Base-by-base conservation (phyloP, 2,113 vertebrate species). In the Callopanchax toddi region DNA sequence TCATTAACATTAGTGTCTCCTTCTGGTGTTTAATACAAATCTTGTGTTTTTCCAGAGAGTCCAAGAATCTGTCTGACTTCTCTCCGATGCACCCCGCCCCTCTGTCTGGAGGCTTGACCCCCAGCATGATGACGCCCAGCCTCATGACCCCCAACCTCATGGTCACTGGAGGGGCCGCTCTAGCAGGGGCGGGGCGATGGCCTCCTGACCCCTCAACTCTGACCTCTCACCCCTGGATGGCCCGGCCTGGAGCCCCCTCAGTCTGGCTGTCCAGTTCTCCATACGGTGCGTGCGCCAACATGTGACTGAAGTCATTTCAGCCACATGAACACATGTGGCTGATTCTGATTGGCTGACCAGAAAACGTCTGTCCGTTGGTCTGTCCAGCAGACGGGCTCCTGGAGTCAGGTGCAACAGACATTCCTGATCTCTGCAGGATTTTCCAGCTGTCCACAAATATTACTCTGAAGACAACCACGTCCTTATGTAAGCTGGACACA, bases 151-250 rank as follows among this genome's bases (percentile, higher is more conserved):
- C 96, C 59, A 99, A 99, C 87, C 96, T 98, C n/a, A 94, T 98
- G 96, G 97, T 99, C 79, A 99, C 96, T 0, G 96, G 97, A 42
- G 96, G 96, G n/a, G n/a, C n/a, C n/a, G n/a, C n/a, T n/a, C n/a
- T n/a, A n/a, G n/a, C n/a, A n/a, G n/a, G n/a, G 71, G 90, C 95
- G 0, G 94, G 94, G 4, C 94, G 96, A 59, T 98, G 97, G 97
- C 92, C 95, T 17, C 84, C 94, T 0, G 97, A 99, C 78, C 94
- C 95, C 0, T 93, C 96, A 5, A 94, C 97, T 84, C 79, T 99
- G 86, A 92, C 94, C 22, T 90, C 96, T 20, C 94, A 98, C 71
- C 92, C 94, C 0, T 99, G 97, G 97, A 89, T 99, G 64, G 91
- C 95, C 52, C 94, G 96, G 23, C 93, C 95, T 0, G 94, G 95